Conservation (phyloP, 2,113 vertebrate genomes). For the Phalacrocorax pelagicus region DNA sequence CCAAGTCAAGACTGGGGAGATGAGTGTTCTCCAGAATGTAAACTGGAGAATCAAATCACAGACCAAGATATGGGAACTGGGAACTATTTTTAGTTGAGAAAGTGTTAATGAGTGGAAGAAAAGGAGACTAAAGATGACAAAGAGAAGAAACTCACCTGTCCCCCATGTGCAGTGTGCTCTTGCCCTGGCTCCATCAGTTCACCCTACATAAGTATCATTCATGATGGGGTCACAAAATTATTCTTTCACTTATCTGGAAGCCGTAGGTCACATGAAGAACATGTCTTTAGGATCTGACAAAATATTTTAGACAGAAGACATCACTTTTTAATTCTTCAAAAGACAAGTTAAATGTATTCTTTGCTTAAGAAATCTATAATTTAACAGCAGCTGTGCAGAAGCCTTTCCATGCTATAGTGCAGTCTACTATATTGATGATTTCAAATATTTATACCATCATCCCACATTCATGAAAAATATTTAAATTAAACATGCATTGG, state of each 20-base stretch:
- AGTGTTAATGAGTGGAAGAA: background rate
- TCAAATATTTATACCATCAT: slow-evolving; percentile 75
- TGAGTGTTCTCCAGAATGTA: background rate
- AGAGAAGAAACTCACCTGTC: background rate
- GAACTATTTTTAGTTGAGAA: slow-evolving; percentile 44
- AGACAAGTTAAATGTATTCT: slow-evolving; percentile 69
- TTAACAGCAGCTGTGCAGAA: slow-evolving; percentile 70
- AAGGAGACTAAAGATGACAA: slow-evolving; percentile 22
- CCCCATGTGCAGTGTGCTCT: background rate
- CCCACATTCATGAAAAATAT: slow-evolving; percentile 72
- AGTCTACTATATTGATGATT: slow-evolving; percentile 73
- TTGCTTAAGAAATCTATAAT: slow-evolving; percentile 75
- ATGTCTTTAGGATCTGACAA: slow-evolving; percentile 52
- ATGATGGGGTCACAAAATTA: slow-evolving; percentile 21
- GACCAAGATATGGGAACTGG: background rate
- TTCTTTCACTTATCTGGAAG: slow-evolving; percentile 52
- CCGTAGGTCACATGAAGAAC: slow-evolving; percentile 58
- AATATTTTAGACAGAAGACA: slow-evolving; percentile 69
- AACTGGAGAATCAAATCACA: background rate
- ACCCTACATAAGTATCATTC: slow-evolving; percentile 6
- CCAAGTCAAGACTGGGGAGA: background rate
- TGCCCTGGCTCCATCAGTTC: background rate
- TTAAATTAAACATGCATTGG: slow-evolving; percentile 73
- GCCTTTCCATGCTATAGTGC: slow-evolving; percentile 66
- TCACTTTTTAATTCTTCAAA: slow-evolving; percentile 73